Conservation (phyloP, 2,888 invertebrate genomes). For the Noctua janthe region DNA sequence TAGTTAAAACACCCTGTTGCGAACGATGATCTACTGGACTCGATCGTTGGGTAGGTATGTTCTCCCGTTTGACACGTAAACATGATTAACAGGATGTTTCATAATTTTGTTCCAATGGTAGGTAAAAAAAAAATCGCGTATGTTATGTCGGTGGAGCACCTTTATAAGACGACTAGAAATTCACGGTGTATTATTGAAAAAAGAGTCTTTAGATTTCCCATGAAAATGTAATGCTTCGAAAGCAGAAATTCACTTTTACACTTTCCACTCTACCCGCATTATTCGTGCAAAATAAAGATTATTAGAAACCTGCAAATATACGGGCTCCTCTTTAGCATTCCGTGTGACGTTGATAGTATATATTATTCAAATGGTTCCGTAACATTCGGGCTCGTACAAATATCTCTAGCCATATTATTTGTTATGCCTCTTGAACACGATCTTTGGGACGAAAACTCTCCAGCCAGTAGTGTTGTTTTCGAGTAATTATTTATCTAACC, state of each 20-base stretch:
- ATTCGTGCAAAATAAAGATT: slow-evolving; percentile 43
- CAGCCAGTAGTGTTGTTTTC: slow-evolving; percentile 7
- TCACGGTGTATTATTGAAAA: too few relatives aligned
- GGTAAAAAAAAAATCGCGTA: too few relatives aligned
- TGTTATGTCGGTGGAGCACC: too few relatives aligned
- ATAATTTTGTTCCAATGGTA: too few relatives aligned
- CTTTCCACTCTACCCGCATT: background rate
- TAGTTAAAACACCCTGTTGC: too few relatives aligned
- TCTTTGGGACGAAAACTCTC: slow-evolving; percentile 19
- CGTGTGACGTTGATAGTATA: slow-evolving; percentile 52
- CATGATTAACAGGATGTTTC: too few relatives aligned
- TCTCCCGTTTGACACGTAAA: too few relatives aligned
- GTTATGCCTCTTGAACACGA: slow-evolving; percentile 51
- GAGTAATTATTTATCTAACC: slow-evolving; percentile 36
- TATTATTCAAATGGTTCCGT: slow-evolving; percentile 53
- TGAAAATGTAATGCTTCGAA: background rate
- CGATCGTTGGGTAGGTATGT: too few relatives aligned
- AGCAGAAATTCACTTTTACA: background rate
- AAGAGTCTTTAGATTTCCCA: background rate
- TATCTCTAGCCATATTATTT: slow-evolving; percentile 46
- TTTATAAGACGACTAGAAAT: too few relatives aligned
- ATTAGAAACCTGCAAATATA: slow-evolving; percentile 48
- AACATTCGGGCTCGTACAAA: slow-evolving; percentile 50
- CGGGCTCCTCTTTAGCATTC: slow-evolving; percentile 47
- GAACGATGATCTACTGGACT: too few relatives aligned